phyloP scores from a whole-genome alignment of 2,888 invertebrate genomes.

The Gortyna flavago region DNA sequence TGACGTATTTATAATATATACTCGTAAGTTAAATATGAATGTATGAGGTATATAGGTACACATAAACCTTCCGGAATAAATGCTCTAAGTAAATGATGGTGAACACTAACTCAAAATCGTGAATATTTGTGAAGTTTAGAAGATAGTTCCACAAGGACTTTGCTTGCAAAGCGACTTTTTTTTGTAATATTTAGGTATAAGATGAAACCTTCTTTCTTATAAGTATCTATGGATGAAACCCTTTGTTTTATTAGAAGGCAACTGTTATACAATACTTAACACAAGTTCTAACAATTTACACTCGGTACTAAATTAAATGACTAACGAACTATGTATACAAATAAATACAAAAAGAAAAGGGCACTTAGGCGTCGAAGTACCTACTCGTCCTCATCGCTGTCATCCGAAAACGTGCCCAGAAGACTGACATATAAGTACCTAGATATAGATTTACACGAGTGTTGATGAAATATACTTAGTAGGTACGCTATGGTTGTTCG shows the following conservation, averaged over 20 bases:
- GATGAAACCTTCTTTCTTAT: no score
- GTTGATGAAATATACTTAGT: slow-evolving; percentile 29
- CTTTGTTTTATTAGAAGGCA: no score
- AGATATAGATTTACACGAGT: neutral
- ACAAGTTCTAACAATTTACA: no score
- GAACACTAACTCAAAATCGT: no score
- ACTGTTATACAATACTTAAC: no score
- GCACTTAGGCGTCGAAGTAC: neutral
- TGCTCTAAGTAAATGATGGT: neutral
- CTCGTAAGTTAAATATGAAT: neutral
- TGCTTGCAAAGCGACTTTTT: neutral
- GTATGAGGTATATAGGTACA: neutral
- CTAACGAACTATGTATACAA: no score
- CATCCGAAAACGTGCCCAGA: neutral
- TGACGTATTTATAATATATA: neutral
- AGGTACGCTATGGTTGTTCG: slow-evolving; percentile 27
- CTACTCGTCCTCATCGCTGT: neutral
- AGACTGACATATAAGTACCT: neutral
- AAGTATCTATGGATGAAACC: no score
- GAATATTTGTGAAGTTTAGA: neutral
- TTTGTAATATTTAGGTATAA: neutral
- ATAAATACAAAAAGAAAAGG: neutral
- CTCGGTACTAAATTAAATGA: no score
- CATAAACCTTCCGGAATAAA: no score
- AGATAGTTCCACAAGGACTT: no score